Evolutionary conservation across 2,888 invertebrate genomes (phyloP), one percentile per base, ranked within the genome.

Genomic region (Acheta domesticus): DNA sequence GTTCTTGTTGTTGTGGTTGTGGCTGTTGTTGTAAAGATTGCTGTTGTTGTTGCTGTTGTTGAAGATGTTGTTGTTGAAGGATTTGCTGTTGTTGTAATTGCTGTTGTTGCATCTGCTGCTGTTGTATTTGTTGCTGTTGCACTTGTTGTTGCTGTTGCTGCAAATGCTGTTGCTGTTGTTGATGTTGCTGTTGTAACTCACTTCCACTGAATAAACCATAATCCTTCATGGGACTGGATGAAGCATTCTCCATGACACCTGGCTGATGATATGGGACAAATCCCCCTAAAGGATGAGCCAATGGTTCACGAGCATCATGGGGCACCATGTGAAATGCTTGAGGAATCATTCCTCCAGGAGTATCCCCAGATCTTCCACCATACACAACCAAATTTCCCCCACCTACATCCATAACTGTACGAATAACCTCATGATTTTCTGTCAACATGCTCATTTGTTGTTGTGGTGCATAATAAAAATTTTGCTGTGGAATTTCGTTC

Each of bases 341-440:
- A 12, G 50, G 76, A 21, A 77, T 75, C 48, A 78, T 20, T 5
- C 50, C 74, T 76, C 73, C 48, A 36, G 77, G 19, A 4, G 20
- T 20, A 50, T 48, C 16, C 12, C 16, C 49, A 48, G 77, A 23
- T 36, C 80, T 49, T 16, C 75, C 74, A 23, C 80, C 77, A 74
- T 80, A 80, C 48, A 78, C 83, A 14, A 87, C 87, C 82, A 85
- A 87, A 82, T 87, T 88, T 2, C 87, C 87, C 82, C 86, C 86
- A 1, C 87, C 87, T 1, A 87, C 86, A 81, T 87, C 86, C 48
- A 87, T 86, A 49, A 87, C 62, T 49, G 80, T 80, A 16, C 80
- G 75, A 73, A 80, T 78, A n/a, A 80, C 48, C 23, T 80, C 79
- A 75, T 23, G 75, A 76, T 74, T 80, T 76, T 80, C 80, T 36